These are phyloP conservation scores for Cerastis rubricosa DNA, from an alignment of 2,888 invertebrate genomes.

Conservation along the genomic window DNA sequence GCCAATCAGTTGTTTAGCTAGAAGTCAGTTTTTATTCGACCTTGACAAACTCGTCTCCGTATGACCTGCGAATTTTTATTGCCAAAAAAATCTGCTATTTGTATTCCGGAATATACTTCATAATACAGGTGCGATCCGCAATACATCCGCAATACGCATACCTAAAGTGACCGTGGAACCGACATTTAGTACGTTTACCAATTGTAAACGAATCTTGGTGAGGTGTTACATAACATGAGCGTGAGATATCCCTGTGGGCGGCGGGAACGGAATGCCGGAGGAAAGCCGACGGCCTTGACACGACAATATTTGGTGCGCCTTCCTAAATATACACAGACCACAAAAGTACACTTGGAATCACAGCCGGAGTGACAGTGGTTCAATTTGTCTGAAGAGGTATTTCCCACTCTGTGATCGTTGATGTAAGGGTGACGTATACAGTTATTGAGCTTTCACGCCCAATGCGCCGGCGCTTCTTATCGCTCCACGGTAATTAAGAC, in stretches of 20 bases:
- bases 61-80: slow-evolving; percentile 57
- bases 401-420: slow-evolving; percentile 75
- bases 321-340: slow-evolving; percentile 79
- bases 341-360: slow-evolving; percentile 55
- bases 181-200: slow-evolving; percentile 74
- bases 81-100: slow-evolving; percentile 41
- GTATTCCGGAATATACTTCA: slow-evolving; percentile 46
- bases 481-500: slow-evolving; percentile 83
- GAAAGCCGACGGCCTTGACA: slow-evolving; percentile 90
- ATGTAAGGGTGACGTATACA: slow-evolving; percentile 74
- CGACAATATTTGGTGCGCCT: slow-evolving; percentile 87
- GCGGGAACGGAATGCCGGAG: slow-evolving; percentile 88
- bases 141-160: no score
- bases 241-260: slow-evolving; percentile 90
- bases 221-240: slow-evolving; percentile 86
- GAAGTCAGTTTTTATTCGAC: slow-evolving; percentile 61
- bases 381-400: slow-evolving; percentile 50
- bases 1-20: slow-evolving; percentile 53
- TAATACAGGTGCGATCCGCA: slow-evolving; percentile 30
- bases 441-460: slow-evolving; percentile 85
- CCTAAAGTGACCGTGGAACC: slow-evolving; percentile 38
- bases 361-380: slow-evolving; percentile 64
- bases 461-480: slow-evolving; percentile 83
- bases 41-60: slow-evolving; percentile 63
- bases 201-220: slow-evolving; percentile 83